Conservation (phyloP, 1,140 invertebrate genomes). For the Phocides pigmalion region DNA sequence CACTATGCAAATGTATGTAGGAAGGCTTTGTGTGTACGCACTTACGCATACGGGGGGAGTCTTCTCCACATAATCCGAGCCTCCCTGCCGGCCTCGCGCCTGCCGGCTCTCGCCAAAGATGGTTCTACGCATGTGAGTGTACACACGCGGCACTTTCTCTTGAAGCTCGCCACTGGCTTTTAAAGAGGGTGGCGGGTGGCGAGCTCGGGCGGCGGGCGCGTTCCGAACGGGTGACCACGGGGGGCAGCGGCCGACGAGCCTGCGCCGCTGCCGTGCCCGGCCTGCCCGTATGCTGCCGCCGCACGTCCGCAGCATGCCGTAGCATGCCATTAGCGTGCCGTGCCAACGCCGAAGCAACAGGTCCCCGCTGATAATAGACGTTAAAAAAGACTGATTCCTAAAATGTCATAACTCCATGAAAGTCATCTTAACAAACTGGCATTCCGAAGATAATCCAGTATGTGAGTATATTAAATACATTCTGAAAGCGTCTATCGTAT, state of each 20-base stretch:
- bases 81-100: constrained; percentile 55
- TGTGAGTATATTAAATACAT: constrained; percentile 3
- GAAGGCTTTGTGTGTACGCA: constrained; percentile 79
- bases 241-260: constrained; percentile 45
- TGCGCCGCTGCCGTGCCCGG: background rate
- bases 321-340: background rate
- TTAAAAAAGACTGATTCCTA: too few relatives aligned
- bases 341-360: background rate
- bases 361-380: background rate
- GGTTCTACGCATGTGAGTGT: constrained; percentile 76
- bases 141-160: constrained; percentile 80
- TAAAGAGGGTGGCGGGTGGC: constrained; percentile 72
- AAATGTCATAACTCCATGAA: too few relatives aligned
- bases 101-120: constrained; percentile 69
- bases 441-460: too few relatives aligned
- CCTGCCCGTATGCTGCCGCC: background rate
- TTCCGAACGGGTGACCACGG: constrained; percentile 76
- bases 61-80: constrained; percentile 75
- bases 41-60: constrained; percentile 75
- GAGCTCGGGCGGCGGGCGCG: constrained; percentile 43
- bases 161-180: constrained; percentile 82
- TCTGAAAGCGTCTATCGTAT: background rate
- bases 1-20: constrained; percentile 82
- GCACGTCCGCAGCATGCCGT: background rate
- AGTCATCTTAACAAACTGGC: too few relatives aligned